Conservation (phyloP, 2,888 invertebrate genomes). For the Dryomyza anilis region DNA sequence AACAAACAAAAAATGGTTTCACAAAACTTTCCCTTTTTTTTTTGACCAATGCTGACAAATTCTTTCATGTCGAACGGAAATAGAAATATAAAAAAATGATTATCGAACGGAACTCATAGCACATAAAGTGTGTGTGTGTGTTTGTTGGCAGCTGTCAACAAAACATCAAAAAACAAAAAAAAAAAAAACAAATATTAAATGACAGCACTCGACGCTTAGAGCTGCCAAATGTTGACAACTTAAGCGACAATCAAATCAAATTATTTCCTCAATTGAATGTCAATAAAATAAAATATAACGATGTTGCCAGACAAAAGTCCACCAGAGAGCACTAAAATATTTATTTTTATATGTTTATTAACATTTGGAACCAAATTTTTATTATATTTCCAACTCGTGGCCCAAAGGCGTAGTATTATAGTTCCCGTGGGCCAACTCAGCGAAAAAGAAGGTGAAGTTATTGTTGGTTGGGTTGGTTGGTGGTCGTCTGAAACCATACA, state of each 20-base stretch:
- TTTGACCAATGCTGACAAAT: not conserved
- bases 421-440: not conserved
- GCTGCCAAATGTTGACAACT: slow-evolving; percentile 7
- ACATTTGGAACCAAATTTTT: not conserved
- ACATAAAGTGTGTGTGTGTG: too few relatives aligned
- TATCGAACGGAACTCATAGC: too few relatives aligned
- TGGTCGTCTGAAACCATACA: too few relatives aligned
- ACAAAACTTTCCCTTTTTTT: slow-evolving; percentile 1
- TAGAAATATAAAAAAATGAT: not conserved
- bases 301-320: not conserved
- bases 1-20: too few relatives aligned
- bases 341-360: not conserved
- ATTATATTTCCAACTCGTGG: too few relatives aligned
- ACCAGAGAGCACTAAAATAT: not conserved
- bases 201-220: not conserved
- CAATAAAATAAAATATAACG: slow-evolving; percentile 30
- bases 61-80: not conserved
- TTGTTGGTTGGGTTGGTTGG: too few relatives aligned
- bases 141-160: not conserved
- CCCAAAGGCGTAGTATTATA: too few relatives aligned
- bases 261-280: slow-evolving; percentile 41
- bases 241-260: slow-evolving; percentile 26
- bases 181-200: not conserved
- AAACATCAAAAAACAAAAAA: slow-evolving; percentile 11
- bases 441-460: not conserved